Evolutionary conservation across 2,888 invertebrate species (phyloP), one percentile per base, ranked within the genome.

Genomic region (Caenorhabditis sp.): DNA sequence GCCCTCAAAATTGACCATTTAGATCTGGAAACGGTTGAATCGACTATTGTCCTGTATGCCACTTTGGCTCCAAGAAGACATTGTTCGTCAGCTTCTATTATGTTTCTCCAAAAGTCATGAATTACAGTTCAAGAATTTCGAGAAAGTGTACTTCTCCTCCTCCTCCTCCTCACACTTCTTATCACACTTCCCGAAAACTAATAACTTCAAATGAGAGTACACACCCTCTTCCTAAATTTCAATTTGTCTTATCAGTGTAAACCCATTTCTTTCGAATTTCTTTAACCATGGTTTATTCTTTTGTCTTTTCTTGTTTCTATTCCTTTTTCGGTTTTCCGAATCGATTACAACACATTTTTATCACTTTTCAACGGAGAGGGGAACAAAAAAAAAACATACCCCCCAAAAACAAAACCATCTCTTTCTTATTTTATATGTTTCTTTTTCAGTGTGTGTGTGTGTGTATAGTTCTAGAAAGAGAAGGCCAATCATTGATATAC

Each of bases 291-390:
- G n/a, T 58, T 28, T 35, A 35, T 59, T 58, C 58, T 56, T 56
- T 54, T 66, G 31, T 63, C 47, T 41, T 44, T 19, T 41, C 12
- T 63, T 63, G 0, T 19, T 49, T 61, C 41, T 38, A n/a, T n/a
- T n/a, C n/a, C n/a, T n/a, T n/a, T 31, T 38, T 47, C 5, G 19
- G 19, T 28, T 68, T 56, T 66, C 66, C 49, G 68, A 68, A 68
- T 68, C 68, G 68, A 68, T 68, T 68, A 68, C 68, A 68, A 14
- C 22, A 22, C 51, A 68, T 38, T 68, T 68, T 68, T 68, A 68
- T 68, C 68, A 68, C 68, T 54, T 54, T 68, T 66, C 31, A 38
- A 68, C 44, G 41, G 41, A 54, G n/a, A 51, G 31, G n/a, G n/a
- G n/a, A n/a, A n/a, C n/a, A n/a, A 70, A 44, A 24, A 26, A 19